Evolutionary conservation across 1,140 invertebrate species (phyloP), one percentile per base, ranked within the genome.

Genomic region (Nymphalis io): DNA sequence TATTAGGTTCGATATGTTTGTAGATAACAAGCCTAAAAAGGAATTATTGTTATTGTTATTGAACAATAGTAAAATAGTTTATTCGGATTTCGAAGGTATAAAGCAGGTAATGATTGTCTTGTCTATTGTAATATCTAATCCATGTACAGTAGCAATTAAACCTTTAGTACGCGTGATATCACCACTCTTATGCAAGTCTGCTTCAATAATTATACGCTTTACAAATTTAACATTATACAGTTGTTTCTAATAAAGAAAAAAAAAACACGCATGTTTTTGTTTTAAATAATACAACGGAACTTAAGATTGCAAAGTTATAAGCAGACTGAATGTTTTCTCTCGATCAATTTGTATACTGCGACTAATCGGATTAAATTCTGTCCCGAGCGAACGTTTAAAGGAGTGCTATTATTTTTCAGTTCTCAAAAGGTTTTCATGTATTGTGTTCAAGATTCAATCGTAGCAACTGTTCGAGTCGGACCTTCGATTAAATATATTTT

Each of bases 351-450:
- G 62, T 66, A 53, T 59, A 68, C 55, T 69, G 57, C 68, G 65
- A 70, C 53, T 68, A 70, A 74, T 65, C 69, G 68, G 62, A 70
- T 74, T 64, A 63, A 68, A 55, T 68, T 68, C 39, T 64, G 38
- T 58, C 48, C 27, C 44, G 44, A 55, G 39, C 55, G 68, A 60
- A 62, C 55, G 66, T 69, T 42, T 65, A 44, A 48, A 60, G 60
- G 21, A 15, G 48, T 46, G 39, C 59, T 64, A 71, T 71, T 74
- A 71, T 74, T 68, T 63, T 48, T 44, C 38, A 55, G 23, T 23
- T 23, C 39, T 60, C 6, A 65, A 70, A 70, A 63, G 57, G 60
- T 44, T 42, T 58, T 60, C 42, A 42, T 27, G 69, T 48, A 61
- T 71, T 74, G 64, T 61, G 40, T 15, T 64, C 55, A 42, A 64